A percentile compares a stretch with the other conserved stretches of the same genome.
Conservation (phyloP, 2,888 invertebrate genomes). For the Drosophila trichaetosa region DNA sequence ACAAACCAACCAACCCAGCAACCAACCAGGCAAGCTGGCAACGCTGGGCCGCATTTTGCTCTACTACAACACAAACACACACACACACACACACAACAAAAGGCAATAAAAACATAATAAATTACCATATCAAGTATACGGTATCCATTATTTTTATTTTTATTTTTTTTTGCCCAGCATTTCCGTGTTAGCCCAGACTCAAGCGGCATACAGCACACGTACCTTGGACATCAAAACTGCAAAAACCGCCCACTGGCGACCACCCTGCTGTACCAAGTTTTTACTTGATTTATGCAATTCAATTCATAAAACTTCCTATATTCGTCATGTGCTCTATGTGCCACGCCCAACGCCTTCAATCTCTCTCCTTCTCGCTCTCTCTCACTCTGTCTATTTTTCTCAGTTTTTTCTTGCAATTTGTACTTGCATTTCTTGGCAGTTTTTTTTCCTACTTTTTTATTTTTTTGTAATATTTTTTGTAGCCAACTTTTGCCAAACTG, state of each 20-base stretch:
- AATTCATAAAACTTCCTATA: slow-evolving; percentile 77
- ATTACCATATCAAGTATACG: slow-evolving; percentile 83
- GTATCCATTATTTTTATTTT: slow-evolving; percentile 52
- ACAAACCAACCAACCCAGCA: slow-evolving; percentile 19
- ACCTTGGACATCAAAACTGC: slow-evolving; percentile 37
- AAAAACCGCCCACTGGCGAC: neutral
- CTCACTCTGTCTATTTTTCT: slow-evolving; percentile 9
- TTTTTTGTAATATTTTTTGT: slow-evolving; percentile 38
- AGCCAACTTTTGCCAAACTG: slow-evolving; percentile 73
- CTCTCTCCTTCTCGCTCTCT: slow-evolving; percentile 10
- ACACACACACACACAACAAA: slow-evolving; percentile 43
- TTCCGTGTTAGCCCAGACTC: slow-evolving; percentile 61
- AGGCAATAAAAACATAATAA: slow-evolving; percentile 83
- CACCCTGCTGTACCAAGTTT: slow-evolving; percentile 31
- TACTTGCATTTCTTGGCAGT: slow-evolving; percentile 34
- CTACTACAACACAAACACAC: slow-evolving; percentile 28
- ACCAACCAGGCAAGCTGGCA: slow-evolving; percentile 23
- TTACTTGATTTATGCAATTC: slow-evolving; percentile 79
- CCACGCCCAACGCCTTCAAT: slow-evolving; percentile 60
- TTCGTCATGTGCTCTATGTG: slow-evolving; percentile 51
- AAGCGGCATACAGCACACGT: slow-evolving; percentile 4
- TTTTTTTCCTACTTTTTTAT: neutral
- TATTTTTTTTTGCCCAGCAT: slow-evolving; percentile 51
- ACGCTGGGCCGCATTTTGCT: slow-evolving; percentile 51
- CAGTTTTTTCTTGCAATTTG: slow-evolving; percentile 38